Evolutionary conservation across 2,888 invertebrate genomes (phyloP).

Genomic region (Limenitis camilla): DNA sequence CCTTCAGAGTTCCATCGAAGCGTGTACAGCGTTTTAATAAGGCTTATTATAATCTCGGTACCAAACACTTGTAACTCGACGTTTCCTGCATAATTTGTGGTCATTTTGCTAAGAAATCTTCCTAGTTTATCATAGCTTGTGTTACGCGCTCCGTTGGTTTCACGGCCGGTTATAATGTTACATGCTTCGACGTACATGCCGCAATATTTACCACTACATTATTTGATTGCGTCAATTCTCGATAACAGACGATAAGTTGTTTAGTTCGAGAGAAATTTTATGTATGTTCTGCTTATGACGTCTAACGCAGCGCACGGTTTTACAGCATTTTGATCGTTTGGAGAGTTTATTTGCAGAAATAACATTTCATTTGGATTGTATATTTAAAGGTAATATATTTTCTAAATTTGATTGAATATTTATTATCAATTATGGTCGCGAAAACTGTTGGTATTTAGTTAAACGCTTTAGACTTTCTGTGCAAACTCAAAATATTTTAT

Average conservation of each 20-base stretch:
- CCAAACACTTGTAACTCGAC: constrained; percentile 33
- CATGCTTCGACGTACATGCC: constrained; percentile 9
- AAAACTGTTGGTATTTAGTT: too few relatives aligned
- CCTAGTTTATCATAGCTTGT: constrained; percentile 39
- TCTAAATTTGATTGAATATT: too few relatives aligned
- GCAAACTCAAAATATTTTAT: too few relatives aligned
- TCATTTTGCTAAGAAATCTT: constrained; percentile 35
- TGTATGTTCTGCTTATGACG: constrained; percentile 3
- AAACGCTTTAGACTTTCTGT: too few relatives aligned
- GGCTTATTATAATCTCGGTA: constrained; percentile 41
- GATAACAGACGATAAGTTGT: constrained; percentile 14
- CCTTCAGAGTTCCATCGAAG: constrained; percentile 45
- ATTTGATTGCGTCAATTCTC: constrained; percentile 19
- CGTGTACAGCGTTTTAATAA: constrained; percentile 58
- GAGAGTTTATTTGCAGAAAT: not conserved
- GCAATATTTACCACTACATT: constrained; percentile 10
- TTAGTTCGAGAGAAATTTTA: constrained; percentile 7
- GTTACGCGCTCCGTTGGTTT: constrained; percentile 41
- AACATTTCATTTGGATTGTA: not conserved
- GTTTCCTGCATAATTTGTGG: constrained; percentile 51
- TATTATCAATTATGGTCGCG: too few relatives aligned
- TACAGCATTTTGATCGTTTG: too few relatives aligned
- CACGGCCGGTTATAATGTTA: constrained; percentile 28
- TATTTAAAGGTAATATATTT: too few relatives aligned
- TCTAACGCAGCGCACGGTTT: not conserved